Conservation (phyloP, 2,888 invertebrate species). For the Pseudanteris insignis region DNA sequence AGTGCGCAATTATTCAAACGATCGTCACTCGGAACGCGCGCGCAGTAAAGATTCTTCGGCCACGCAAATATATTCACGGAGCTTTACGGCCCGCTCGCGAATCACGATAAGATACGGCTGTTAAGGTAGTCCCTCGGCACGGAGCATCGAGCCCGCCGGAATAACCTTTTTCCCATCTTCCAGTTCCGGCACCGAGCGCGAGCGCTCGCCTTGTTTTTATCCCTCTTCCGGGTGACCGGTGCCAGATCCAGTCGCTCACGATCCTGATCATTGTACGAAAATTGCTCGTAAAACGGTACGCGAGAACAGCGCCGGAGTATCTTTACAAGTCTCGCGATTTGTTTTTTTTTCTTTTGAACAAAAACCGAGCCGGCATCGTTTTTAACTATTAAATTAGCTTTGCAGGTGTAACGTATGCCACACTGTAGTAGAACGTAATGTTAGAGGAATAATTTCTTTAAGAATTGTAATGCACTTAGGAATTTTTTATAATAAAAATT, state of each 20-base stretch:
- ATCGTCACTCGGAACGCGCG: conserved; percentile 43
- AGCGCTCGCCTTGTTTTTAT: conserved; percentile 40
- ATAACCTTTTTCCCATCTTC: conserved; percentile 34
- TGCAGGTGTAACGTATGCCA: too few relatives aligned
- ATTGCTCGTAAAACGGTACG: conserved; percentile 29
- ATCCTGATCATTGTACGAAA: conserved; percentile 35
- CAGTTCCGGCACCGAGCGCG: conserved; percentile 51
- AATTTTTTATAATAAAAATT: not conserved
- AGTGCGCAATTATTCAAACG: conserved; percentile 45
- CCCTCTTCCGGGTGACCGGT: conserved; percentile 26
- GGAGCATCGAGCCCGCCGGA: conserved; percentile 17
- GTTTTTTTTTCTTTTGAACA: too few relatives aligned
- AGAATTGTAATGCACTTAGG: not conserved
- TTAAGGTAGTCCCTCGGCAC: conserved; percentile 45
- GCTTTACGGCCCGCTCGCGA: conserved; percentile 44
- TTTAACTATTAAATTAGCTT: too few relatives aligned
- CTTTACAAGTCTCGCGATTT: conserved; percentile 2
- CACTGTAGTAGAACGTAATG: not conserved
- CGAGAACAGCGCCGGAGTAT: conserved; percentile 19
- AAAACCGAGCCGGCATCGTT: too few relatives aligned
- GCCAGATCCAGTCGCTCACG: conserved; percentile 12
- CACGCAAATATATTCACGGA: conserved; percentile 42
- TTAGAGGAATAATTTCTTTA: not conserved
- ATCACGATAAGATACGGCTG: conserved; percentile 44
- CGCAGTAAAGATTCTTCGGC: conserved; percentile 42